Evolutionary conservation across 2,113 vertebrate species (phyloP).

Genomic region (Poeciliopsis occidentalis): DNA sequence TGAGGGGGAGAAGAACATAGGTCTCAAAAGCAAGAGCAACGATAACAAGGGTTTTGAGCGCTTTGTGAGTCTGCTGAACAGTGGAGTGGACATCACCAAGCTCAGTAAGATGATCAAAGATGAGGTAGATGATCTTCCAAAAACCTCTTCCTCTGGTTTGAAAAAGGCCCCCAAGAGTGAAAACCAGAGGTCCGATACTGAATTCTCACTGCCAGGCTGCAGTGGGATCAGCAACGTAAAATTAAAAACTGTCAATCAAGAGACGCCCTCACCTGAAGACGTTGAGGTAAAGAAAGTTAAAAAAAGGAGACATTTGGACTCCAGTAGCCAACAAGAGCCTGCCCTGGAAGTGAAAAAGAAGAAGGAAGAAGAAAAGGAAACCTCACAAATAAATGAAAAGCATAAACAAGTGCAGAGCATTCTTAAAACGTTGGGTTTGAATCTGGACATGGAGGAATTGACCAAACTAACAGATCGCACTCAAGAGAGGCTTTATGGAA

Average conservation of each 20-base stretch:
- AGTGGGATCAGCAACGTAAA: constrained; percentile 6
- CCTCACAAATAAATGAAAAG: constrained; percentile 20
- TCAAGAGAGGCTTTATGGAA: constrained; percentile 66
- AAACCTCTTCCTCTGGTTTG: not conserved
- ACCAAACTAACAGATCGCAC: constrained; percentile 53
- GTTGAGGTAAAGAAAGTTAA: not conserved
- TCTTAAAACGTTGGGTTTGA: constrained; percentile 59
- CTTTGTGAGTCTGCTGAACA: constrained; percentile 72
- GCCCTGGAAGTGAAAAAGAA: not conserved
- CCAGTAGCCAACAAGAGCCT: constrained; percentile 15
- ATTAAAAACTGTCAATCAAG: not conserved
- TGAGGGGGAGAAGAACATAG: too few species aligned
- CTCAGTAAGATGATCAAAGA: constrained; percentile 60
- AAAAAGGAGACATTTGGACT: not conserved
- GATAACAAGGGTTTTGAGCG: constrained; percentile 45
- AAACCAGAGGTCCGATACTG: not conserved
- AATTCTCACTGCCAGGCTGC: not conserved
- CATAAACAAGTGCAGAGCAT: constrained; percentile 56
- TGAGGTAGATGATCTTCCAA: constrained; percentile 18
- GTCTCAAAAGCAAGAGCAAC: too few species aligned
- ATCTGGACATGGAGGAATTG: constrained; percentile 59
- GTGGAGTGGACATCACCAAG: constrained; percentile 67
- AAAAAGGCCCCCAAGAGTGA: not conserved
- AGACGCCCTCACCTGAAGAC: not conserved
- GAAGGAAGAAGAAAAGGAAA: constrained; percentile 21